A percentile compares a stretch with the other conserved stretches of the same genome.
These are phyloP conservation scores for Anguilla pacifica DNA, from an alignment of 2,797 vertebrate species.

Conservation along the genomic window DNA sequence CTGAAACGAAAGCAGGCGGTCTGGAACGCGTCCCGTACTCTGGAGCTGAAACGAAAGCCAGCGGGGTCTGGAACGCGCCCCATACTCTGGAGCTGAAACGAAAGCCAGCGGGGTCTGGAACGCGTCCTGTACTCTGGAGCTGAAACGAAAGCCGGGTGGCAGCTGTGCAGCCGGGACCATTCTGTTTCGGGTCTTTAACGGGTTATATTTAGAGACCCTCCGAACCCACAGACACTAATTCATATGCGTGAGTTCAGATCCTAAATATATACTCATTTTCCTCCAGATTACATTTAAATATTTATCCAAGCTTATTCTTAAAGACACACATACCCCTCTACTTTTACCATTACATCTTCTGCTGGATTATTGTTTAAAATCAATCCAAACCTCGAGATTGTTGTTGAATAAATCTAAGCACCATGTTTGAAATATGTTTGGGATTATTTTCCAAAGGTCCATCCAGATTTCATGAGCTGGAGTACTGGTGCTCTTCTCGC, in stretches of 20 bases:
- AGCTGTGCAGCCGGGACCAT: slow-evolving; percentile 33
- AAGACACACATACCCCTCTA: background rate
- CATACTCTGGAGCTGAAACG: background rate
- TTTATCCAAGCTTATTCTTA: background rate
- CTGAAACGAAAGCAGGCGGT: slow-evolving; percentile 35
- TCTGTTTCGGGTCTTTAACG: slow-evolving; percentile 28
- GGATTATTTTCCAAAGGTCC: too few relatives aligned
- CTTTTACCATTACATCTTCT: background rate
- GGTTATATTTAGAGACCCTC: slow-evolving; percentile 53
- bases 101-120: background rate
- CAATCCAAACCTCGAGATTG: background rate
- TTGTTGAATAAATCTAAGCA: background rate
- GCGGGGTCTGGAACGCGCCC: too few relatives aligned
- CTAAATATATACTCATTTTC: slow-evolving; percentile 36
- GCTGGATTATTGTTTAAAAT: background rate
- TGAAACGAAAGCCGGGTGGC: slow-evolving; percentile 39
- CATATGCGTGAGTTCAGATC: slow-evolving; percentile 32
- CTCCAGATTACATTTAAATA: background rate
- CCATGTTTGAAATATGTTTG: background rate
- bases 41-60: slow-evolving; percentile 38
- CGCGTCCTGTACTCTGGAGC: slow-evolving; percentile 26
- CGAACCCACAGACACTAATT: slow-evolving; percentile 25
- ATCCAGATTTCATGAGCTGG: too few relatives aligned
- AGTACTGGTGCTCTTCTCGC: too few relatives aligned
- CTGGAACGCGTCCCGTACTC: background rate